Percentiles rank a stretch among this genome's conserved stretches.
phyloP scores from a whole-genome alignment of 2,888 invertebrate genomes.

The Chymomyza caudatula region DNA sequence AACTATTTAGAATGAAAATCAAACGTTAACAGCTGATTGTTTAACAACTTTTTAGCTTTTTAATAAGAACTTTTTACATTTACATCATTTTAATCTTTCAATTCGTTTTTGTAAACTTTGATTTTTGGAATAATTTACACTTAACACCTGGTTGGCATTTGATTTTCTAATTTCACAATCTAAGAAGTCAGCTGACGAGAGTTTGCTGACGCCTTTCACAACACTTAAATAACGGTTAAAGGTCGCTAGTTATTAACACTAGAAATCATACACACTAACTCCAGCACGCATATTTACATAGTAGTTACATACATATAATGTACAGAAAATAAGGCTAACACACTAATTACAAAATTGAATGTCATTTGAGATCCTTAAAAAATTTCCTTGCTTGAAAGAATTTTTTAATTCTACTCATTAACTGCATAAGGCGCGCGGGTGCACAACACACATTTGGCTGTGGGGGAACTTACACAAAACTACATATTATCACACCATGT shows the following conservation, averaged over 20 bases:
- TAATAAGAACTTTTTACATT: constrained; percentile 17
- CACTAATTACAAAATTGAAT: constrained; percentile 60
- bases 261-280: no score
- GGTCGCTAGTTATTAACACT: constrained; percentile 5
- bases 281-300: background rate
- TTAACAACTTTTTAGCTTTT: background rate
- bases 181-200: constrained; percentile 22
- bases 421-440: constrained; percentile 14
- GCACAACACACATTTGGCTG: constrained; percentile 15
- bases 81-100: background rate
- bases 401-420: constrained; percentile 69
- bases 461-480: constrained; percentile 3
- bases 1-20: background rate
- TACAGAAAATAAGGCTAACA: constrained; percentile 16
- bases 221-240: constrained; percentile 1
- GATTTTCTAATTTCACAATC: background rate
- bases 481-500: constrained; percentile 63
- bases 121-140: constrained; percentile 57
- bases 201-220: constrained; percentile 37
- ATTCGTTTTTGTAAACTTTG: background rate
- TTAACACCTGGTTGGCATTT: background rate
- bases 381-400: constrained; percentile 41
- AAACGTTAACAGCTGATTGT: background rate
- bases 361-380: constrained; percentile 73
- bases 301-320: constrained; percentile 24